Conservation (phyloP, 2,113 vertebrate species). For the Myodes glareolus region DNA sequence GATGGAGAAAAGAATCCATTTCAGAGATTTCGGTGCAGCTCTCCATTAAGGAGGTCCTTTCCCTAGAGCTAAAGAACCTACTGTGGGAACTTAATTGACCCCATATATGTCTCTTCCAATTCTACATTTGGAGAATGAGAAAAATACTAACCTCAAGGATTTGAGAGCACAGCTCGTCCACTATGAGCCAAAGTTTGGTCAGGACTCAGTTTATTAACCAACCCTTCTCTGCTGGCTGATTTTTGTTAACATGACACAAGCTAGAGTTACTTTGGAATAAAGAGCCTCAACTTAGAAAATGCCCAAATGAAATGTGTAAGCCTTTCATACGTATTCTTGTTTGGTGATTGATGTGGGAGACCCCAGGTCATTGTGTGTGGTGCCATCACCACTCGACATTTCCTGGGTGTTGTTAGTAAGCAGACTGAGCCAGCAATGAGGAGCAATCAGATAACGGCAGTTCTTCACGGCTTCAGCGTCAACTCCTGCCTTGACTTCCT, state of each 20-base stretch:
- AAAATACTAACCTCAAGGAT: neutral
- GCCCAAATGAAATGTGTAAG: neutral
- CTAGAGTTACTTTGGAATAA: neutral
- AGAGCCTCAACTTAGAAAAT: neutral
- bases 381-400: neutral
- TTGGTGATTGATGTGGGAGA: neutral
- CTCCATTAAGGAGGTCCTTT: neutral
- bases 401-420: too few relatives aligned
- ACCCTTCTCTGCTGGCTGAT: neutral
- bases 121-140: neutral
- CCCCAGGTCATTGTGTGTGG: neutral
- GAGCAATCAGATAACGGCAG: neutral
- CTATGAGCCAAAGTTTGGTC: neutral
- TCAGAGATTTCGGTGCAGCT: neutral
- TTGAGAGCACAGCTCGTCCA: neutral
- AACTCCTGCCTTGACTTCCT: neutral
- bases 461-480: too few relatives aligned
- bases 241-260: neutral
- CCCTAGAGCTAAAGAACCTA: neutral
- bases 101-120: neutral
- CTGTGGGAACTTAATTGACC: neutral
- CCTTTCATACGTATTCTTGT: neutral
- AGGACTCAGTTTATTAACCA: neutral
- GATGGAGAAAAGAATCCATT: neutral
- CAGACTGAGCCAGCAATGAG: neutral